Evolutionary conservation across 2,113 vertebrate genomes (phyloP).

Genomic region (Heloderma charlesbogerti): DNA sequence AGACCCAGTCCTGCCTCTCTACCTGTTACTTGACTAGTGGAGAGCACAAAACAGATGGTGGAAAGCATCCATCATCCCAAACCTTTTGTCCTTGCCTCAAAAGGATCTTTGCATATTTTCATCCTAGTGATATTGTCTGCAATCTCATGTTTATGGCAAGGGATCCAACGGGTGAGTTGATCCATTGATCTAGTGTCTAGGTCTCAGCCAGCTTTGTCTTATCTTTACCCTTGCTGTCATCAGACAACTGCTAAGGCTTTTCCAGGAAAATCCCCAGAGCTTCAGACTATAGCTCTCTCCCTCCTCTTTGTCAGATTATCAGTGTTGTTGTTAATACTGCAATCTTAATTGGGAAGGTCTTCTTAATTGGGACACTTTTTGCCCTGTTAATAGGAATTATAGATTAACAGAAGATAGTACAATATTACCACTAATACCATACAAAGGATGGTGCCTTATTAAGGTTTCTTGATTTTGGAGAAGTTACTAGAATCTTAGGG

Average conservation of each 20-base stretch:
- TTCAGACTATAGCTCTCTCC: neutral
- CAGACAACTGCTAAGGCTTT: slow-evolving; percentile 52
- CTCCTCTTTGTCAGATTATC: slow-evolving; percentile 46
- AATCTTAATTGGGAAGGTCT: slow-evolving; percentile 60
- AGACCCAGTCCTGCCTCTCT: neutral
- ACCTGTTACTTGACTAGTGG: neutral
- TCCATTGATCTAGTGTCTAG: slow-evolving; percentile 29
- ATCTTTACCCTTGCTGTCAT: slow-evolving; percentile 50
- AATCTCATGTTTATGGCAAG: neutral
- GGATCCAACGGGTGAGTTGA: neutral
- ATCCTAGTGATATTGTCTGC: neutral
- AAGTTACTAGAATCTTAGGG: slow-evolving; percentile 18
- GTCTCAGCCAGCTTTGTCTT: slow-evolving; percentile 36
- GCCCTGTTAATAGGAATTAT: slow-evolving; percentile 51
- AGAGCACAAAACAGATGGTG: neutral
- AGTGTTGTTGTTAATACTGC: slow-evolving; percentile 39
- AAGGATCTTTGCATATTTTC: neutral
- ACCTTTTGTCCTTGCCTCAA: neutral
- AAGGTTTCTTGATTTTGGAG: slow-evolving; percentile 39
- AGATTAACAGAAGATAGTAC: slow-evolving; percentile 45
- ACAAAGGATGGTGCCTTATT: slow-evolving; percentile 26
- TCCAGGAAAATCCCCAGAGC: neutral
- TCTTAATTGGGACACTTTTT: slow-evolving; percentile 56
- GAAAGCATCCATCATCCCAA: neutral
- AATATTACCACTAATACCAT: slow-evolving; percentile 48